Percentiles rank a stretch among this genome's conserved stretches.
Evolutionary conservation across 2,113 vertebrate genomes (phyloP).

Genomic region (Tragulus kanchil): DNA sequence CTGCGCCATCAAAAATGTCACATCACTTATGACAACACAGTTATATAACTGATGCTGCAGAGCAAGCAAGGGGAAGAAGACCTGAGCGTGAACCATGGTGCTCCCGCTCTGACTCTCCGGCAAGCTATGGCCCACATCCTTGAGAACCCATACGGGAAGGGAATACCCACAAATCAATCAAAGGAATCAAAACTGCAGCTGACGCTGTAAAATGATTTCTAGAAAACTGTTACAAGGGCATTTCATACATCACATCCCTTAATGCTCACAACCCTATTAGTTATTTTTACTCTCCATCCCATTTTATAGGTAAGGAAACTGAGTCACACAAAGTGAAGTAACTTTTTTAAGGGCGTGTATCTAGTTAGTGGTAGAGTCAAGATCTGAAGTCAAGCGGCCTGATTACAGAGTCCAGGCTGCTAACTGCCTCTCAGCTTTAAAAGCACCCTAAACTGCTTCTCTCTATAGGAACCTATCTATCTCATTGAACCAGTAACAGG

Average conservation of each 20-base stretch:
- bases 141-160: slow-evolving; percentile 17
- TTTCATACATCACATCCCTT: slow-evolving; percentile 25
- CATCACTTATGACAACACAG: slow-evolving; percentile 72
- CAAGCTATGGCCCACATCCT: neutral
- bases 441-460: neutral
- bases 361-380: neutral
- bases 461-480: neutral
- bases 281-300: neutral
- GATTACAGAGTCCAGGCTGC: neutral
- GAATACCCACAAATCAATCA: neutral
- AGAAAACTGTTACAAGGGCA: neutral
- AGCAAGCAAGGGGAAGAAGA: slow-evolving; percentile 58
- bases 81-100: neutral
- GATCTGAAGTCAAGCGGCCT: neutral
- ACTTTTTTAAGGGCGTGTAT: neutral
- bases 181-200: slow-evolving; percentile 56
- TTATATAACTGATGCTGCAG: slow-evolving; percentile 80
- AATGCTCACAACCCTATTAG: neutral
- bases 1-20: slow-evolving; percentile 75
- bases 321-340: neutral
- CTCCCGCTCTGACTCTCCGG: neutral
- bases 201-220: slow-evolving; percentile 3
- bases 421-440: neutral
- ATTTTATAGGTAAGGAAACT: slow-evolving; percentile 36
- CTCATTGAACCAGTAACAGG: neutral